A percentile compares a stretch with the other conserved stretches of the same genome.
These are phyloP conservation scores for Mus minutoides DNA, from an alignment of 2,797 vertebrate genomes.

Conservation along the genomic window DNA sequence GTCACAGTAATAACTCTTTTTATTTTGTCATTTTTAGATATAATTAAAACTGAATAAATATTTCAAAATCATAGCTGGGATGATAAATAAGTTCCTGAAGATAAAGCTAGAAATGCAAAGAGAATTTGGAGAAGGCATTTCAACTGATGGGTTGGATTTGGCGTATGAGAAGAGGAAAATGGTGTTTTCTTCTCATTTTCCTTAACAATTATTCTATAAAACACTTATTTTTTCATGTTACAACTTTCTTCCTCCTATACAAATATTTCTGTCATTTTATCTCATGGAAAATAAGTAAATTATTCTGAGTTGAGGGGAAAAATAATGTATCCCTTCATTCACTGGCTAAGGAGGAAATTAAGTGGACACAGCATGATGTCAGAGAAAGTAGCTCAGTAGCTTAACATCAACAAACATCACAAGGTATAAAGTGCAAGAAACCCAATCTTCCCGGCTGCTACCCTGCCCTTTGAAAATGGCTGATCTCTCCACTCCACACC, in stretches of 20 bases:
- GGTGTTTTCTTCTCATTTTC: neutral
- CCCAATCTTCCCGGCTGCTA: conserved; percentile 83
- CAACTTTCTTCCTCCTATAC: neutral
- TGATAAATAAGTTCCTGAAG: neutral
- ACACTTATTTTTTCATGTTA: conserved; percentile 39
- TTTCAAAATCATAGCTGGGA: neutral
- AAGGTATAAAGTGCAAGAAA: conserved; percentile 86
- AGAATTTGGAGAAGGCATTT: neutral
- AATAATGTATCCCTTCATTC: conserved; percentile 50
- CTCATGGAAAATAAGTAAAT: conserved; percentile 4
- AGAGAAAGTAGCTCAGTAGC: conserved; percentile 76
- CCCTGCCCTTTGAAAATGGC: conserved; percentile 88
- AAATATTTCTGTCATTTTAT: conserved; percentile 31
- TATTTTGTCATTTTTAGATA: neutral
- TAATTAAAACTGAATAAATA: conserved; percentile 25
- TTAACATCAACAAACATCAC: conserved; percentile 85
- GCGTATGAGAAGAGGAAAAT: neutral
- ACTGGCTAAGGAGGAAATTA: conserved; percentile 26
- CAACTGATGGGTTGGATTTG: neutral
- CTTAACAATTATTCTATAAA: neutral
- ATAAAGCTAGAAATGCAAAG: neutral
- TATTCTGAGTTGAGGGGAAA: conserved; percentile 26
- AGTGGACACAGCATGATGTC: conserved; percentile 62
- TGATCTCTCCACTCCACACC: conserved; percentile 85
- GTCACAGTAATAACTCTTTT: neutral